Base-by-base conservation (phyloP, 2,888 invertebrate genomes). In the Salpingus planirostris region DNA sequence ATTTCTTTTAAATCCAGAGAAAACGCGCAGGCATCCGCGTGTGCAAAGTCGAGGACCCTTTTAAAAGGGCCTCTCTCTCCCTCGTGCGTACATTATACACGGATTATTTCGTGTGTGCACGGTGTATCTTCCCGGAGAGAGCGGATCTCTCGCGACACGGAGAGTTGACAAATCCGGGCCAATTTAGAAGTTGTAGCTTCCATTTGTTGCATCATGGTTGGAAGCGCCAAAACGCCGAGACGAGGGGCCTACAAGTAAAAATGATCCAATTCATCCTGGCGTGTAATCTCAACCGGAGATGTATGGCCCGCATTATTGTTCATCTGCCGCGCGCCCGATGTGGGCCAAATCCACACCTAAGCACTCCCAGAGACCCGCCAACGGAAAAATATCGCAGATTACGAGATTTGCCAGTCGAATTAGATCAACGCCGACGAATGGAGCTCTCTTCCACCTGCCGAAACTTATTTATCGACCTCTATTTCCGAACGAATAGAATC, bases 241-340 rank as follows among this genome's bases (percentile, higher is more conserved):
- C 31, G 34, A 38, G 32, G 32, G 34, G 29, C 24, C 32, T 35
- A 38, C 41, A 38, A 41, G 41, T 41, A 41, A 41, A 41, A 41
- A 41, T 41, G 41, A 41, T 41, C 38, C 41, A 41, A 41, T 41
- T 32, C 41, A 41, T 41, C 38, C 35, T 38, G 33, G 34, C 40
- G 33, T 38, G 41, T 41, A 41, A 41, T 41, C 41, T 41, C 35
- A 41, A 37, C 40, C 31, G 29, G 36, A 41, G 41, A 41, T 41
- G 41, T 41, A 41, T 41, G 23, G 38, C 35, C 35, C 37, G 38
- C 38, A 41, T 41, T 41, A 41, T 41, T 38, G 41, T 41, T 41
- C 41, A 41, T 41, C 41, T 38, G 41, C 34, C 25, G 31, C n/a
- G n/a, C n/a, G n/a, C 37, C 27, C 34, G 36, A 36, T 36, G 40